Conservation (phyloP, 2,113 vertebrate species). For the Aramus guarauna region DNA sequence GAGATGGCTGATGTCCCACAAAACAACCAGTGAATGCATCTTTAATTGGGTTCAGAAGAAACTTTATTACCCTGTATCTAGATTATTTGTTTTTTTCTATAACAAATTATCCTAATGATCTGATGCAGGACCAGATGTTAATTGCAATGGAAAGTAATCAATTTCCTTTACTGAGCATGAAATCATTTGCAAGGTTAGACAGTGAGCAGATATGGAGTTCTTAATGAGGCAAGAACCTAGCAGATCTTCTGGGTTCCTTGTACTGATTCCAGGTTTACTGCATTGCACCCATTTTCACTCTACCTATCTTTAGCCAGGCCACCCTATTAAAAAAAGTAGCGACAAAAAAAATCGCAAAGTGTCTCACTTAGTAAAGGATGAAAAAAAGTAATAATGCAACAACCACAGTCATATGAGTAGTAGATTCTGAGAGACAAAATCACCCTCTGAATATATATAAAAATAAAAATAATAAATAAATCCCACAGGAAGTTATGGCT, state of each 20-base stretch:
- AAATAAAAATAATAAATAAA: slow-evolving; percentile 60
- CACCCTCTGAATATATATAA: not conserved
- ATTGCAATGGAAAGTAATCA: slow-evolving; percentile 85
- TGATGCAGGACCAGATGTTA: slow-evolving; percentile 83
- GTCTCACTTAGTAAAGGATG: not conserved
- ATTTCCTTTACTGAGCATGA: slow-evolving; percentile 81
- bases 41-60: slow-evolving; percentile 76
- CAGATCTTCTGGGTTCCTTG: slow-evolving; percentile 63
- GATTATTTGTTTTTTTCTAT: slow-evolving; percentile 70
- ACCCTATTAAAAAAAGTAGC: not conserved
- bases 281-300: slow-evolving; percentile 47
- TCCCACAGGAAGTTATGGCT: slow-evolving; percentile 54
- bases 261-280: slow-evolving; percentile 42
- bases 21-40: slow-evolving; percentile 40
- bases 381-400: not conserved
- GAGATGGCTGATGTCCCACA: not conserved
- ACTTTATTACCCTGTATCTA: slow-evolving; percentile 75
- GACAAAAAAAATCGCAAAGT: not conserved
- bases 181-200: slow-evolving; percentile 76
- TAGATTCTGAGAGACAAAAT: slow-evolving; percentile 45
- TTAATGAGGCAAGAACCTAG: slow-evolving; percentile 73
- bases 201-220: slow-evolving; percentile 68
- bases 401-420: not conserved
- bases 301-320: not conserved
- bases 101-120: slow-evolving; percentile 83